Conservation (phyloP, 2,113 vertebrate genomes). For the Halcyon malimbica region DNA sequence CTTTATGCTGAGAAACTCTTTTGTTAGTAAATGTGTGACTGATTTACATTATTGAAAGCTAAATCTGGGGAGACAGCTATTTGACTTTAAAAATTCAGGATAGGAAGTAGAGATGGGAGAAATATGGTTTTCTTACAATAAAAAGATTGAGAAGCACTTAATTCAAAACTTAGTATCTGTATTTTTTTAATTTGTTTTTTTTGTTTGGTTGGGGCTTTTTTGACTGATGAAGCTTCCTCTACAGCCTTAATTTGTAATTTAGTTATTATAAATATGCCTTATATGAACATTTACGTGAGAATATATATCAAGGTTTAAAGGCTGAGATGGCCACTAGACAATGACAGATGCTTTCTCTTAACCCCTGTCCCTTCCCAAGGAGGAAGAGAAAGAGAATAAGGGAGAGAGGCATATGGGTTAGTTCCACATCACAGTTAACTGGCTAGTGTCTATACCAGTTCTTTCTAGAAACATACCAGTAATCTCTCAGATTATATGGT, state of each 20-base stretch:
- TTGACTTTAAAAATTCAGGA: not conserved
- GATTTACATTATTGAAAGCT: not conserved
- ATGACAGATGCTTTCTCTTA: too few relatives aligned
- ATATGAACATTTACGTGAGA: not conserved
- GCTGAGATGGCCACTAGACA: too few relatives aligned
- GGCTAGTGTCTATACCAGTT: too few relatives aligned
- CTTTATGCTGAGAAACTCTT: not conserved
- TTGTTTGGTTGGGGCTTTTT: not conserved
- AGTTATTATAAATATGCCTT: not conserved
- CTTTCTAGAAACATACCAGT: too few relatives aligned
- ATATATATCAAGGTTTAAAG: too few relatives aligned
- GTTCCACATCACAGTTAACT: too few relatives aligned
- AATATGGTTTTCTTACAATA: not conserved
- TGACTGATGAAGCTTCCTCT: not conserved
- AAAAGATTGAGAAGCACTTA: not conserved
- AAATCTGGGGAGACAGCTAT: not conserved
- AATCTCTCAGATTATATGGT: too few relatives aligned
- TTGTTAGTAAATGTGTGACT: not conserved
- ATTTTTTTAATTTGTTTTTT: not conserved
- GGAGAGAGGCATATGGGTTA: too few relatives aligned
- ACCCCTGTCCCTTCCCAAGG: too few relatives aligned
- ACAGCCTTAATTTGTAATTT: not conserved
- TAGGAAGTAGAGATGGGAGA: not conserved
- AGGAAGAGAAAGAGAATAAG: too few relatives aligned
- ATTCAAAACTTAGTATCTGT: not conserved